phyloP scores from a whole-genome alignment of 2,888 invertebrate genomes.

The Megamerina dolium region DNA sequence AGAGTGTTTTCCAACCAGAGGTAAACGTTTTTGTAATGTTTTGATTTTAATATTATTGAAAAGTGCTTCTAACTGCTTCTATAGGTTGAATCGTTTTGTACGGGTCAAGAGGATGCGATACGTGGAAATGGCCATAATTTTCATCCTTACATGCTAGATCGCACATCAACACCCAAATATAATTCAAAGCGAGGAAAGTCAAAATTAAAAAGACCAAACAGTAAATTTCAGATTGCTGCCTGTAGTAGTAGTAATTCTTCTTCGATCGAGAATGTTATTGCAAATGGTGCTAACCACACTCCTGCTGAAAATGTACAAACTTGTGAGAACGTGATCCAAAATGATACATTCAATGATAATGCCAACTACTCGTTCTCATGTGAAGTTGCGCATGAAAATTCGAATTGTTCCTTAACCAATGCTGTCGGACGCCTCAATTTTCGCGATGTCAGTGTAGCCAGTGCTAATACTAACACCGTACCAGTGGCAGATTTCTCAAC shows the following conservation, averaged over 20 bases:
- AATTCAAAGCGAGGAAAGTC: constrained; percentile 29
- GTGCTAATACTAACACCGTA: constrained; percentile 20
- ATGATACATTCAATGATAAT: constrained; percentile 41
- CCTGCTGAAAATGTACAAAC: constrained; percentile 14
- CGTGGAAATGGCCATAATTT: constrained; percentile 39
- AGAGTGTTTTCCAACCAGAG: constrained; percentile 33
- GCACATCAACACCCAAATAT: constrained; percentile 45
- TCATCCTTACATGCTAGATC: constrained; percentile 41
- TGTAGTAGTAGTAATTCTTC: constrained; percentile 44
- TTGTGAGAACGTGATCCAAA: constrained; percentile 25
- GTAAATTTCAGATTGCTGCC: constrained; percentile 27
- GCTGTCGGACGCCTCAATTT: constrained; percentile 42
- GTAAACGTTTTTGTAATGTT: no score
- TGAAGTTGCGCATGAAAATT: constrained; percentile 40
- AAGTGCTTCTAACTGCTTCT: no score
- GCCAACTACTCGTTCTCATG: constrained; percentile 45
- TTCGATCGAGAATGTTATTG: constrained; percentile 26
- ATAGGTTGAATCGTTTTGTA: not conserved
- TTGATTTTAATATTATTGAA: no score
- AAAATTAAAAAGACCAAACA: constrained; percentile 29
- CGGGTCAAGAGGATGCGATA: constrained; percentile 14
- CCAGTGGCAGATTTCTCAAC: constrained; percentile 43
- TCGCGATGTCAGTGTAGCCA: constrained; percentile 29
- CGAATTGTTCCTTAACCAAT: constrained; percentile 40
- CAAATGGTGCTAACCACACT: constrained; percentile 20